A percentile compares a stretch with the other conserved stretches of the same genome.
These are phyloP conservation scores for Sinocyclocheilus grahami DNA, from an alignment of 2,113 vertebrate genomes.

Conservation along the genomic window DNA sequence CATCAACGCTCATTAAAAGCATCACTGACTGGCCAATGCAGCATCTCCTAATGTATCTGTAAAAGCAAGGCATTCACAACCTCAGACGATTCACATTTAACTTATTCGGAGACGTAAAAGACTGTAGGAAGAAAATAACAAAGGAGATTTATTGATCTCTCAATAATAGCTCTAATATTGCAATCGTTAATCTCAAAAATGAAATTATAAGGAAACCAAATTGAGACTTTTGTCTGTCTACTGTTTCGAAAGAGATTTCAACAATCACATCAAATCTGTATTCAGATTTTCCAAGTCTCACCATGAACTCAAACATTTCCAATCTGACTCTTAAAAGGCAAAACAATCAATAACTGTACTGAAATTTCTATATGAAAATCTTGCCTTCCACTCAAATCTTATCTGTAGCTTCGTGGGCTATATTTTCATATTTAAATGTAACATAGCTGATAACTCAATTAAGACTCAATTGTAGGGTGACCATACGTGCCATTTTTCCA, in stretches of 20 bases:
- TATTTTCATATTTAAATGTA: neutral
- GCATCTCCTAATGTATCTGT: neutral
- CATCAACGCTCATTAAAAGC: slow-evolving; percentile 30
- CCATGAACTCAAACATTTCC: no score
- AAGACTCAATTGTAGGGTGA: neutral
- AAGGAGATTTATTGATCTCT: neutral
- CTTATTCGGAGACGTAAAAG: neutral
- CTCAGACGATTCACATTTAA: neutral
- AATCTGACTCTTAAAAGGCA: neutral
- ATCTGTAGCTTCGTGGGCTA: neutral
- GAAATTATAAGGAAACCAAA: neutral
- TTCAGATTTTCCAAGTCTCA: no score
- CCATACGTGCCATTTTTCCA: no score
- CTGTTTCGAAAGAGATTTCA: neutral
- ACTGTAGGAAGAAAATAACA: neutral
- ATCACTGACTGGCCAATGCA: neutral
- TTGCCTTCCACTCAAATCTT: neutral
- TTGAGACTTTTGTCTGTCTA: neutral
- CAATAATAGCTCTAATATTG: neutral
- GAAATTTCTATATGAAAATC: neutral
- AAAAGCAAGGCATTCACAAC: neutral
- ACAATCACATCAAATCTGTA: no score
- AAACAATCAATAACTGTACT: neutral
- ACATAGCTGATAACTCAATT: neutral
- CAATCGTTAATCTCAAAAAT: neutral